A percentile compares a stretch with the other conserved stretches of the same genome.
phyloP scores from a whole-genome alignment of 2,888 invertebrate species.

The Yponomeuta malinellus region DNA sequence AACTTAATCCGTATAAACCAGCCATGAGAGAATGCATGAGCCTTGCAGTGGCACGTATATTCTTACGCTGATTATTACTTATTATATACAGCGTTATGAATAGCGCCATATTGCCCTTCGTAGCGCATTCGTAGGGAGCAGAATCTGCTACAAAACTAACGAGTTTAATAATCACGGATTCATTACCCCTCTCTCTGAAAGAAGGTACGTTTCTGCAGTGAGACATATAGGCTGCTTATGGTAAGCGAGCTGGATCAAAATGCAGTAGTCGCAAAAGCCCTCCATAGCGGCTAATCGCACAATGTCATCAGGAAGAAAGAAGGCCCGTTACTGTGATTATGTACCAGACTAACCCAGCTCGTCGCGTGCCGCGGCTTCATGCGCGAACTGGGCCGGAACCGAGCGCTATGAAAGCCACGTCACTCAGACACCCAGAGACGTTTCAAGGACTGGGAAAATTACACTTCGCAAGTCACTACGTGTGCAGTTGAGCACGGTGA shows the following conservation, averaged over 20 bases:
- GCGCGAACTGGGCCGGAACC: not conserved
- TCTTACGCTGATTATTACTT: too few relatives aligned
- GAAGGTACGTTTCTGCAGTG: too few relatives aligned
- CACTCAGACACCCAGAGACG: not conserved
- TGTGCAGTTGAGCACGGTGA: too few relatives aligned
- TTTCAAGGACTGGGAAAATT: slow-evolving; percentile 1
- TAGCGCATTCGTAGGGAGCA: too few relatives aligned
- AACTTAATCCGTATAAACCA: too few relatives aligned
- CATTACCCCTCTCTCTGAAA: too few relatives aligned
- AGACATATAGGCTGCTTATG: not conserved
- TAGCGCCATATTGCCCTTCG: too few relatives aligned
- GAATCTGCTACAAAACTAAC: too few relatives aligned
- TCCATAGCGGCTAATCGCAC: not conserved
- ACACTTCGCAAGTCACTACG: not conserved
- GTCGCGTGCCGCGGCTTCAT: not conserved
- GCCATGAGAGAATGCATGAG: too few relatives aligned
- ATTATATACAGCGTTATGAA: too few relatives aligned
- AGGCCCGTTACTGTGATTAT: not conserved
- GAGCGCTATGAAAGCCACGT: not conserved
- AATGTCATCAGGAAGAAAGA: not conserved
- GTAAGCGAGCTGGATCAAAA: not conserved
- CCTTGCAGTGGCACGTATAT: too few relatives aligned
- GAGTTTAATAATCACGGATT: too few relatives aligned
- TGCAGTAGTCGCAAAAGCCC: not conserved
- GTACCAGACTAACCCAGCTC: not conserved